Base-by-base conservation (phyloP, 2,888 invertebrate species). In the Leistus spinibarbis region DNA sequence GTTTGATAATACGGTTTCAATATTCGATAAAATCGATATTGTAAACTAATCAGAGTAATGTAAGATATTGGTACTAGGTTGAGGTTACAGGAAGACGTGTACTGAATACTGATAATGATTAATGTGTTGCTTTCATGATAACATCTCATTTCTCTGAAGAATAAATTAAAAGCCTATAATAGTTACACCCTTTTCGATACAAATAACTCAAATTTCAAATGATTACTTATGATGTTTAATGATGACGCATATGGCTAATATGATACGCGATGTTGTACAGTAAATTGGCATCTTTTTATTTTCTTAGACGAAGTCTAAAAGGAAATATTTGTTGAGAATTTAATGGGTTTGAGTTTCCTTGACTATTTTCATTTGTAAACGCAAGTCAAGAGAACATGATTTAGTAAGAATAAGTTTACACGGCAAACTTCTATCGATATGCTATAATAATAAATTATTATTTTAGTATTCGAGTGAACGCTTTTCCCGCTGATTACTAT, bases 41-140 rank as follows among this genome's bases (percentile, higher is more conserved):
- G 24, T 23, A 64, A 71, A 64, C 24, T 71, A 71, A 71, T 71
- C 71, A 71, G 20, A 62, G 64, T 71, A 71, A 71, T 71, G 71
- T 19, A 54, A 54, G 53, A 54, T 68, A 17, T 22, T 17, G 24
- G 54, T 40, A 60, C 57, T 53, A 27, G 40, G 22, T 62, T 53
- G 69, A 70, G 62, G 69, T 70, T 70, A 54, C 63, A 71, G 71
- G 71, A 71, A 64, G 71, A 64, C 16, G n/a, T 20, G 40, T 13
- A 63, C 63, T 54, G 54, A 71, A 27, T 13, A 63, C 63, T 54
- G 54, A 71, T 64, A 16, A 71, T 71, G 71, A 71, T 71, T 71
- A 71, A 71, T 71, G 64, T 24, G 16, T 54, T 5, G 17, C n/a
- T 63, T 64, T 23, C 71, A 71, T 71, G 71, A 71, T 71, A 71